Conservation (phyloP, 2,797 vertebrate genomes). For the Sebastes kiyomatsui region DNA sequence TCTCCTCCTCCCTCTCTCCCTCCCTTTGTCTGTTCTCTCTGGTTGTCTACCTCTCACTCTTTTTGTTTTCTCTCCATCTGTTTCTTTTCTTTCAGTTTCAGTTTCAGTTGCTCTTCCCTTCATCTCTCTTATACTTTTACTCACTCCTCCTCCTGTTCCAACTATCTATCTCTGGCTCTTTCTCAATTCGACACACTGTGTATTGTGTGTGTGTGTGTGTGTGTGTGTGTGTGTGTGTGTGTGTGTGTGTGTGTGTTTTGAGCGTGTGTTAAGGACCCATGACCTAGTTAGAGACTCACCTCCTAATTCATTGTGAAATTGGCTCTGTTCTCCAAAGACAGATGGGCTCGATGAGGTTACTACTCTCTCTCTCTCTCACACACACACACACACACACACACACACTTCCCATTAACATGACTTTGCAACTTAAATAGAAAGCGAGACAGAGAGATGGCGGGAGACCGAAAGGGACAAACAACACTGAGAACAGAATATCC, state of each 20-base stretch:
- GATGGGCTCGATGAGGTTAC: constrained; percentile 47
- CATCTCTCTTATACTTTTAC: neutral
- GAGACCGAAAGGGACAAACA: constrained; percentile 1
- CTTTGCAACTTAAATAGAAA: constrained; percentile 32
- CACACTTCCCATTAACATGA: constrained; percentile 27
- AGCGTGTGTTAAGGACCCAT: constrained; percentile 31
- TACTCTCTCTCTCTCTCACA: neutral
- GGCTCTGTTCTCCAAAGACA: constrained; percentile 67
- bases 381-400: neutral
- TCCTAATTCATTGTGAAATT: constrained; percentile 74
- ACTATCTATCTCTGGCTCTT: neutral
- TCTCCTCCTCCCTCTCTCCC: neutral
- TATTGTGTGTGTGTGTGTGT: neutral
- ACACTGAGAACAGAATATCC: neutral
- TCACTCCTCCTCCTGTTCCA: neutral
- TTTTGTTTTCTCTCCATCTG: neutral
- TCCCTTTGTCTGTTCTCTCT: neutral
- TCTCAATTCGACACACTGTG: constrained; percentile 6
- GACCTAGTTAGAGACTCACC: constrained; percentile 70
- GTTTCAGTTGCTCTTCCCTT: neutral
- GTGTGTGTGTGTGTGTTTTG: neutral
- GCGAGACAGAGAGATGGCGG: neutral
- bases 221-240: neutral
- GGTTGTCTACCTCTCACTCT: neutral
- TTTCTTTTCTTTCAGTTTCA: neutral